phyloP scores from a whole-genome alignment of 1,140 invertebrate genomes.

The Oryzaephilus surinamensis region DNA sequence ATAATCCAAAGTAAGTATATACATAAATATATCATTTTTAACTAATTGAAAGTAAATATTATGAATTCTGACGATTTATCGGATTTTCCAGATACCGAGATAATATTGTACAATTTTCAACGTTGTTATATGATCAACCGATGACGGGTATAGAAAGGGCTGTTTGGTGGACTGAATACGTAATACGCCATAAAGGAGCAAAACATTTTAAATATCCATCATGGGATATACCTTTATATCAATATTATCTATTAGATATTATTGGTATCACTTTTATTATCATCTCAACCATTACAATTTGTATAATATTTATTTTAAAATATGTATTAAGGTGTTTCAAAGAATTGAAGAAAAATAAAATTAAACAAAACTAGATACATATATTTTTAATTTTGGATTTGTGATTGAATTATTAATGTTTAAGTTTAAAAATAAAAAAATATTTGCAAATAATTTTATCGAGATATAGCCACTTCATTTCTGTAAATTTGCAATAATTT shows the following conservation, averaged over 20 bases:
- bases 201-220: constrained; percentile 31
- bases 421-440: no score
- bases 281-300: constrained; percentile 9
- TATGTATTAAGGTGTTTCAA: no score
- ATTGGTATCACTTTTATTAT: constrained; percentile 28
- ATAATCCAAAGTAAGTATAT: constrained; percentile 14
- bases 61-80: neutral
- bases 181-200: constrained; percentile 37
- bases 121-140: constrained; percentile 29
- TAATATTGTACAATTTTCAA: constrained; percentile 16
- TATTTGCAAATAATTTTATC: no score
- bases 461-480: no score
- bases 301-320: no score
- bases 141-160: constrained; percentile 35
- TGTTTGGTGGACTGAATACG: constrained; percentile 43
- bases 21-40: no score
- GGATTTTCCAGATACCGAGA: constrained; percentile 17
- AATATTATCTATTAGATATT: constrained; percentile 39
- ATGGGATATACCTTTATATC: constrained; percentile 35
- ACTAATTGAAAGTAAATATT: no score
- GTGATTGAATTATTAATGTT: no score
- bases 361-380: no score
- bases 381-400: no score
- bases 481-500: no score
- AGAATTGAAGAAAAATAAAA: no score